A percentile compares a stretch with the other conserved stretches of the same genome.
Evolutionary conservation across 2,797 vertebrate genomes (phyloP).

Genomic region (Sebastes nivosus): DNA sequence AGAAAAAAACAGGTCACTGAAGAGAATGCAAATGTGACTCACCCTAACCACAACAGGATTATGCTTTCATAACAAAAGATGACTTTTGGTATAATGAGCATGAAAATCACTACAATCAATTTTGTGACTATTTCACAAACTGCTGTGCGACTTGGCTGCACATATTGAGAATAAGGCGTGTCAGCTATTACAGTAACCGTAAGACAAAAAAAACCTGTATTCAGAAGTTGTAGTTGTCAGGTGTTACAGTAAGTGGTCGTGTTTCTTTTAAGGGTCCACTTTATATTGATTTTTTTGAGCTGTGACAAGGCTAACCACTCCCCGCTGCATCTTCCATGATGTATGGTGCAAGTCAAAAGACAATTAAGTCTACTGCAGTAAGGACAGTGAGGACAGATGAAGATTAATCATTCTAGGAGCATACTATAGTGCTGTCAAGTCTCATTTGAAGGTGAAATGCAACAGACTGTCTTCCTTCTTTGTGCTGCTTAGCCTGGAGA

Average conservation of each 20-base stretch:
- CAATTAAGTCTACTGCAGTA: background rate
- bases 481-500: slow-evolving; percentile 30
- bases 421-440: background rate
- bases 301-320: slow-evolving; percentile 8
- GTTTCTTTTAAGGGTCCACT: background rate
- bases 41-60: background rate
- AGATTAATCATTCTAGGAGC: background rate
- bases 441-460: slow-evolving; percentile 24
- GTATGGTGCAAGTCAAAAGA: background rate
- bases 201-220: background rate
- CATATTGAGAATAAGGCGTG: background rate
- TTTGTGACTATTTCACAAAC: too few species aligned
- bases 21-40: background rate
- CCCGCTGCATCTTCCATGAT: background rate
- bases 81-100: background rate
- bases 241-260: background rate
- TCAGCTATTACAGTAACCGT: background rate
- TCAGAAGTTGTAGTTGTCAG: background rate
- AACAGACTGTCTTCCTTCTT: slow-evolving; percentile 25
- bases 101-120: background rate
- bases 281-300: slow-evolving; percentile 4
- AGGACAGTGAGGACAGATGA: background rate
- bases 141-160: background rate
- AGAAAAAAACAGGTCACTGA: background rate
- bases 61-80: background rate